phyloP scores from a whole-genome alignment of 2,797 vertebrate genomes.

The Lindbergichthys nudifrons region DNA sequence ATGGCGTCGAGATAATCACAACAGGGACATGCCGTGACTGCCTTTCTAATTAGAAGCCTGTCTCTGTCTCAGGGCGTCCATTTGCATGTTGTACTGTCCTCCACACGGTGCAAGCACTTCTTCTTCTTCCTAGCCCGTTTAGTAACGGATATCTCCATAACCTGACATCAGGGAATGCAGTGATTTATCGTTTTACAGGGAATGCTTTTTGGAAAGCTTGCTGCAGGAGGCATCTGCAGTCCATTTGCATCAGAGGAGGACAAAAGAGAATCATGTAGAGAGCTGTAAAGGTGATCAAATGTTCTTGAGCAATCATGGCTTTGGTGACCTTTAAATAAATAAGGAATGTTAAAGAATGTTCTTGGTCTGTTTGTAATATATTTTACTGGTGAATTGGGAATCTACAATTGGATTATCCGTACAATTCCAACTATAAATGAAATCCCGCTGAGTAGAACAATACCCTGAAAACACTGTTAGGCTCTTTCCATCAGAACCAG shows the following conservation, averaged over 20 bases:
- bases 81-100: slow-evolving; percentile 64
- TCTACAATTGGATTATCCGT: slow-evolving; percentile 1
- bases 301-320: slow-evolving; percentile 12
- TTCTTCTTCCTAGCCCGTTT: slow-evolving; percentile 44
- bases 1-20: slow-evolving; percentile 74
- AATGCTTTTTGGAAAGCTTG: slow-evolving; percentile 72
- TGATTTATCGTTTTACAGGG: slow-evolving; percentile 80
- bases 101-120: slow-evolving; percentile 4
- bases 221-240: slow-evolving; percentile 75
- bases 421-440: slow-evolving; percentile 5
- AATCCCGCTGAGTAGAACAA: not conserved
- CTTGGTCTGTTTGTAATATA: slow-evolving; percentile 10
- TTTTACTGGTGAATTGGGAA: slow-evolving; percentile 15
- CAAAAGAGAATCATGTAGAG: slow-evolving; percentile 36
- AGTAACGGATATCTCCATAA: slow-evolving; percentile 70
- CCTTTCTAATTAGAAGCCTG: slow-evolving; percentile 73
- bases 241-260: slow-evolving; percentile 60
- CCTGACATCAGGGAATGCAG: slow-evolving; percentile 70
- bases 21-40: slow-evolving; percentile 62
- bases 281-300: slow-evolving; percentile 45
- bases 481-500: not conserved
- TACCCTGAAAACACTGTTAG: not conserved
- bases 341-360: slow-evolving; percentile 4
- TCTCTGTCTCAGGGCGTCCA: slow-evolving; percentile 54
- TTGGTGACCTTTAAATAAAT: slow-evolving; percentile 46